These are phyloP conservation scores for Antedon mediterranea DNA, from an alignment of 53 echinoderm and acorn worm genomes.

Conservation along the genomic window DNA sequence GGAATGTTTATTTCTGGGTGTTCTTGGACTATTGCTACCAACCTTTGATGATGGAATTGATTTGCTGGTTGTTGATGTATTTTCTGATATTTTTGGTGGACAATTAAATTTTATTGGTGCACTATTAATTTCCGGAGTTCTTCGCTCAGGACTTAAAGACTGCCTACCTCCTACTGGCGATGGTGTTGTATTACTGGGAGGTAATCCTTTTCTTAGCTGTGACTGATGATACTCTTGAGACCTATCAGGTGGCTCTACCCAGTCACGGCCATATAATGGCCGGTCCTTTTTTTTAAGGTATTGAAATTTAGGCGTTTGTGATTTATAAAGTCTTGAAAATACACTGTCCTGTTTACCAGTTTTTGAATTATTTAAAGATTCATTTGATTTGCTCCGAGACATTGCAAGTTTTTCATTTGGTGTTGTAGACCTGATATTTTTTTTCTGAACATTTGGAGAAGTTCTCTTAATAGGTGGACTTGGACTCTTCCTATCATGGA, in stretches of 20 bases:
- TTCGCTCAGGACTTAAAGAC: neutral
- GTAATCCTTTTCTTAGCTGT: neutral
- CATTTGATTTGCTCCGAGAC: neutral
- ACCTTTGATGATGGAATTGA: neutral
- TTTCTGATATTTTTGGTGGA: neutral
- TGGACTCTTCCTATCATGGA: neutral
- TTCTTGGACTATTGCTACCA: neutral
- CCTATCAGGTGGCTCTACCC: neutral
- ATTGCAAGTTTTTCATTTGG: neutral
- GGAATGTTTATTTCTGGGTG: neutral
- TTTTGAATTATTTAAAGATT: conserved; percentile 7
- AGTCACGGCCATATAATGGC: conserved; percentile 1
- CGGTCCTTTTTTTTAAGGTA: conserved; percentile 43
- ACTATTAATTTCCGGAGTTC: neutral
- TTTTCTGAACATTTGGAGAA: neutral
- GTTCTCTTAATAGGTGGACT: neutral
- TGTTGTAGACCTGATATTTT: neutral
- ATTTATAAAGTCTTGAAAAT: conserved; percentile 70
- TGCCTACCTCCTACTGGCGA: neutral
- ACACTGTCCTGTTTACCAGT: conserved; percentile 26
- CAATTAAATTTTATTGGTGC: neutral
- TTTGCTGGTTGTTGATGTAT: neutral
- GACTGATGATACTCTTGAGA: neutral
- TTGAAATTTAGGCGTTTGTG: conserved; percentile 54
- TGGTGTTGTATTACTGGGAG: neutral